Percentiles rank a stretch among this genome's conserved stretches.
phyloP scores from a whole-genome alignment of 2,113 vertebrate genomes.

The Cavia porcellus region DNA sequence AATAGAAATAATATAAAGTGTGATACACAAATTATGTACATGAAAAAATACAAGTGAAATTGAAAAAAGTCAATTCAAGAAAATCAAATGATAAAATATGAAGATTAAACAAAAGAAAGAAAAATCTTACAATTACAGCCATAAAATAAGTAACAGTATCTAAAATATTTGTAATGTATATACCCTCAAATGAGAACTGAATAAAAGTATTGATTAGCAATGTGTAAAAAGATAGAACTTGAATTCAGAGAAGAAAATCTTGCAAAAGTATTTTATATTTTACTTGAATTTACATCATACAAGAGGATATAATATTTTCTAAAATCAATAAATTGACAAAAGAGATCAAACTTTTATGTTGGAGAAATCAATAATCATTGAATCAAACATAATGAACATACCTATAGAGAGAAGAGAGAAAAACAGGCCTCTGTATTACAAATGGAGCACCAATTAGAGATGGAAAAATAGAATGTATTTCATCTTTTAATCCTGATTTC shows the following conservation, averaged over 20 bases:
- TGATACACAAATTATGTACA: not conserved
- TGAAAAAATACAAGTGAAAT: not conserved
- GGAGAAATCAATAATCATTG: not conserved
- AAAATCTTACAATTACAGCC: not conserved
- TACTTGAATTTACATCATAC: not conserved
- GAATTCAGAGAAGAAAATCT: not conserved
- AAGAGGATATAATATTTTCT: not conserved
- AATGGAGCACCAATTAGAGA: not conserved
- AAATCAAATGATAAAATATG: not conserved
- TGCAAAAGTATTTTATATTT: not conserved
- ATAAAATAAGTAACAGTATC: not conserved
- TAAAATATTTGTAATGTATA: not conserved
- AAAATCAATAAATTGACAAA: not conserved
- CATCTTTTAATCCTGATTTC: not conserved
- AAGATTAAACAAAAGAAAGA: not conserved
- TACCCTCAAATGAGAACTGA: not conserved
- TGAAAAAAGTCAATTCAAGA: not conserved
- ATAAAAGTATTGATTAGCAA: not conserved
- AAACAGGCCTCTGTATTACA: not conserved
- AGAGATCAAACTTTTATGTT: not conserved
- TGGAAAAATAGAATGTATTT: not conserved
- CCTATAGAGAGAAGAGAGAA: not conserved
- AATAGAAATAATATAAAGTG: not conserved
- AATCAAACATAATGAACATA: not conserved
- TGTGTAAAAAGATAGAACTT: not conserved